phyloP scores from a whole-genome alignment of 2,113 vertebrate species.

The Entomyzon cyanotis region DNA sequence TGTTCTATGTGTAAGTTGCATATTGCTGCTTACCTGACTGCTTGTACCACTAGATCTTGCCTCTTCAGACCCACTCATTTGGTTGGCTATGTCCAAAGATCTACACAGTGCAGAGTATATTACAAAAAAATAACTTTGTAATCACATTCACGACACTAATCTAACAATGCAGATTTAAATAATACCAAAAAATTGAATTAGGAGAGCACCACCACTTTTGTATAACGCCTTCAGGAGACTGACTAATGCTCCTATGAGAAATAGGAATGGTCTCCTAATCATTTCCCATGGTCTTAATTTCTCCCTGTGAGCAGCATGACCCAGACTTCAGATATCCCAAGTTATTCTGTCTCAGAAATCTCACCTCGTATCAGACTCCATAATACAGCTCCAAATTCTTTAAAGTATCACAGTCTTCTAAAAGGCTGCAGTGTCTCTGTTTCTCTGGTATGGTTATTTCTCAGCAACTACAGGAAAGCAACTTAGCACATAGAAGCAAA shows the following conservation, averaged over 20 bases:
- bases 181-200: neutral
- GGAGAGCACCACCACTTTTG: neutral
- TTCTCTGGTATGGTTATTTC: neutral
- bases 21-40: constrained; percentile 79
- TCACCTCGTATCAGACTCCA: neutral
- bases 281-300: neutral
- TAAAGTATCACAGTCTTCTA: neutral
- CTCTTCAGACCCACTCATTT: constrained; percentile 82
- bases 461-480: neutral
- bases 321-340: neutral
- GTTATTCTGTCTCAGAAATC: neutral
- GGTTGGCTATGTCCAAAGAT: constrained; percentile 86
- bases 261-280: neutral
- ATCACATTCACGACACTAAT: neutral
- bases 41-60: constrained; percentile 74
- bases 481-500: neutral
- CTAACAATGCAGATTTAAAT: neutral
- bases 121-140: neutral
- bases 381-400: neutral
- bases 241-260: neutral
- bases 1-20: neutral
- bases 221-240: neutral
- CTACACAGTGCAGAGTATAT: constrained; percentile 45
- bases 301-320: neutral
- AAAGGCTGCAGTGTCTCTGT: neutral